A percentile compares a stretch with the other conserved stretches of the same genome.
phyloP scores from a whole-genome alignment of 1,140 invertebrate genomes.

The Colletes gigas region DNA sequence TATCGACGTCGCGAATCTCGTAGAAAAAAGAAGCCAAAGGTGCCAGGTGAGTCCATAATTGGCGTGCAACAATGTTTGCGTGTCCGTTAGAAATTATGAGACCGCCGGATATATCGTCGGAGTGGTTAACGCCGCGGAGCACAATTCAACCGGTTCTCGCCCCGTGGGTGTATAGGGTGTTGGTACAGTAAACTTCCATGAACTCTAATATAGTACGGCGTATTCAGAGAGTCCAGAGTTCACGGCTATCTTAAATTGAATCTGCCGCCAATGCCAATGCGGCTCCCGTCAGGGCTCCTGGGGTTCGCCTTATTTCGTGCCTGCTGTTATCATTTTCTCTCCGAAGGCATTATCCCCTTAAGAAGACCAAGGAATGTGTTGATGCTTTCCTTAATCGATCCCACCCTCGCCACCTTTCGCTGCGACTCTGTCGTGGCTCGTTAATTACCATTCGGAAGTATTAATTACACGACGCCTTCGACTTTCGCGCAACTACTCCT shows the following conservation, averaged over 20 bases:
- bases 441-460: constrained; percentile 32
- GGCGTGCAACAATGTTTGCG: constrained; percentile 45
- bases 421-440: neutral
- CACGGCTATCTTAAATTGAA: constrained; percentile 74
- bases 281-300: constrained; percentile 55
- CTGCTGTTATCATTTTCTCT: constrained; percentile 57
- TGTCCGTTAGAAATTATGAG: constrained; percentile 56
- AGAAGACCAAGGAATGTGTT: constrained; percentile 7
- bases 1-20: neutral
- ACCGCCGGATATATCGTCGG: constrained; percentile 46
- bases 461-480: neutral
- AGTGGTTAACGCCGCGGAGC: constrained; percentile 47
- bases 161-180: constrained; percentile 35
- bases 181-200: constrained; percentile 65
- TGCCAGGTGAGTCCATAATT: constrained; percentile 36
- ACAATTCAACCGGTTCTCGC: constrained; percentile 45
- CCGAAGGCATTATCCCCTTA: constrained; percentile 46
- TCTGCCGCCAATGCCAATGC: constrained; percentile 67
- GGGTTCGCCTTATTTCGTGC: constrained; percentile 61
- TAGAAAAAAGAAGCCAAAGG: constrained; percentile 22
- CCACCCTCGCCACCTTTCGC: neutral
- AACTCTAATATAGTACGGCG: constrained; percentile 67
- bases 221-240: constrained; percentile 68
- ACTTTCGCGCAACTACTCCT: neutral
- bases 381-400: constrained; percentile 34